These are phyloP conservation scores for Formicarius rufipectus DNA, from an alignment of 2,113 vertebrate species.

Conservation along the genomic window DNA sequence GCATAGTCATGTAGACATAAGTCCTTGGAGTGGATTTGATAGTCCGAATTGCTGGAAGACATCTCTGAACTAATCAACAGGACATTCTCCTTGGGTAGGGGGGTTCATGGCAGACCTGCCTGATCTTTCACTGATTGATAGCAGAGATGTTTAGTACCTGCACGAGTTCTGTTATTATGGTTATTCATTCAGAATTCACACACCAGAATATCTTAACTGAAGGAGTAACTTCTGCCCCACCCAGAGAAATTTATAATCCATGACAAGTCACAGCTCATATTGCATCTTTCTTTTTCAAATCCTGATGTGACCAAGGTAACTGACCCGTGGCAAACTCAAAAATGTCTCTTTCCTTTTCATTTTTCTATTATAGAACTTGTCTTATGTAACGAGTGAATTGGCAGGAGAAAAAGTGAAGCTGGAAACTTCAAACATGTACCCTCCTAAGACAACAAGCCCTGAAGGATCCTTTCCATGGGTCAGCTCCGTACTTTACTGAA, in stretches of 20 bases:
- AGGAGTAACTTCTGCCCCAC: not conserved
- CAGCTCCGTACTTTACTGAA: not conserved
- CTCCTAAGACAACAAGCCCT: not conserved
- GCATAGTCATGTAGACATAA: not conserved
- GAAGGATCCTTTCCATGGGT: not conserved
- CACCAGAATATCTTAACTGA: not conserved
- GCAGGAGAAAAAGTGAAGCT: not conserved
- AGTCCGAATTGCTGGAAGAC: not conserved
- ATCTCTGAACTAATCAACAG: not conserved
- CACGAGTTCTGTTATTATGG: not conserved
- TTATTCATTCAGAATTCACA: not conserved
- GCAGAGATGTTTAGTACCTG: not conserved
- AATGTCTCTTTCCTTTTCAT: not conserved
- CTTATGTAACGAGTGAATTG: not conserved
- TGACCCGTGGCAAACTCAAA: not conserved
- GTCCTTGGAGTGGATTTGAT: fast-evolving
- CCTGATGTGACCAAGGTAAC: not conserved
- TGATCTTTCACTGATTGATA: not conserved
- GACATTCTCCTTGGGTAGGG: not conserved
- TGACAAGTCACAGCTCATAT: not conserved
- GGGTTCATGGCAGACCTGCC: not conserved
- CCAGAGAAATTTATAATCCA: not conserved
- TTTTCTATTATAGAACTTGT: not conserved
- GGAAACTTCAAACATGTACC: not conserved
- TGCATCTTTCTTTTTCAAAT: not conserved